Percentiles rank a stretch among this genome's conserved stretches.
These are phyloP conservation scores for Agrenia bidenticulata DNA, from an alignment of 2,888 invertebrate genomes.

Conservation along the genomic window DNA sequence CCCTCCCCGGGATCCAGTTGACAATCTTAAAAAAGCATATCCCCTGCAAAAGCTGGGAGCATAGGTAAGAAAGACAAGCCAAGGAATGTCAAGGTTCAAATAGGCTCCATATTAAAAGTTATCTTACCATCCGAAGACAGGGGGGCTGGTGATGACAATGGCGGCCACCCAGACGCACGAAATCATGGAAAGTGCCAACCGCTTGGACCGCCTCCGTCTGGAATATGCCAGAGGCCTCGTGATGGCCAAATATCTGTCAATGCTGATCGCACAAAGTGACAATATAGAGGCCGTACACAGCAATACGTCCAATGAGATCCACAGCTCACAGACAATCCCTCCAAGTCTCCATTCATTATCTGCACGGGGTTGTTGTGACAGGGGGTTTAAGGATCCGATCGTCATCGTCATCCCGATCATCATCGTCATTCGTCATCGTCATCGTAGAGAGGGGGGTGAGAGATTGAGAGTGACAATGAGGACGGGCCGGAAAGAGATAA, in stretches of 20 bases:
- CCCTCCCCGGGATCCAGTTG: no score
- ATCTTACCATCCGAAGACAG: conserved; percentile 82
- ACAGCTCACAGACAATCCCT: conserved; percentile 81
- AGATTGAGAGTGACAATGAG: no score
- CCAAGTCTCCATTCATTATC: conserved; percentile 76
- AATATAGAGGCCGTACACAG: conserved; percentile 73
- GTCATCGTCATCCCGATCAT: no score
- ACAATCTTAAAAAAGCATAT: no score
- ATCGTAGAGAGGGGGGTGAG: no score
- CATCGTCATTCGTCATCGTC: no score
- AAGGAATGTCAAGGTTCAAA: neutral
- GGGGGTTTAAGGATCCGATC: no score
- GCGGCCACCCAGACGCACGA: conserved; percentile 87
- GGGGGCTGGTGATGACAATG: conserved; percentile 88
- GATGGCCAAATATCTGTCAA: conserved; percentile 89
- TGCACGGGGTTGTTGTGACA: no score
- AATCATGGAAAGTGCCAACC: conserved; percentile 82
- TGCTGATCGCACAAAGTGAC: conserved; percentile 79
- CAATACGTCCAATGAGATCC: conserved; percentile 90
- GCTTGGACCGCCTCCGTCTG: conserved; percentile 78
- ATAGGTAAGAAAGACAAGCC: no score
- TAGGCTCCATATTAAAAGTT: neutral
- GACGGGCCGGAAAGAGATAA: no score
- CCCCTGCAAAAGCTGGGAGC: no score
- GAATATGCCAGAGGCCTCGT: conserved; percentile 91